These are phyloP conservation scores for Alosa alosa DNA, from an alignment of 2,113 vertebrate species.

Conservation along the genomic window DNA sequence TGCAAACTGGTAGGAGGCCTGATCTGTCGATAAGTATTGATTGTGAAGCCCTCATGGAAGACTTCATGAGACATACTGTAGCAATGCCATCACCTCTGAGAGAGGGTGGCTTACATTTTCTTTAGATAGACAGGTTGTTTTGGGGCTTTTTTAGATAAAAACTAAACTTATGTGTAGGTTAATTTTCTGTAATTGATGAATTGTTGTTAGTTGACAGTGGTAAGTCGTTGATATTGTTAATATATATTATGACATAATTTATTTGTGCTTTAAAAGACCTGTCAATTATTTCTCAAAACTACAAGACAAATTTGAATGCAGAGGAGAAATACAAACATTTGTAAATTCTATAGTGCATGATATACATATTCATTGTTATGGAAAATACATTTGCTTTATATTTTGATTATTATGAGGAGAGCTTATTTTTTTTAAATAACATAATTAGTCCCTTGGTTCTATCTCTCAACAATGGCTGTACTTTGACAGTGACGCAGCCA, in stretches of 20 bases:
- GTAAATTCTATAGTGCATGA: neutral
- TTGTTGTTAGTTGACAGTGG: neutral
- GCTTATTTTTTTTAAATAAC: neutral
- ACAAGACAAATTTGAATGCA: neutral
- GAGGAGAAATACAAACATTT: neutral
- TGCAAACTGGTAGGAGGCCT: neutral
- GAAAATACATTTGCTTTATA: neutral
- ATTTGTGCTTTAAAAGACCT: neutral
- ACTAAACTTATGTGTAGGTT: neutral
- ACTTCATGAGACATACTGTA: neutral
- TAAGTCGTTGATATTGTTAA: neutral
- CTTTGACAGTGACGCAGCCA: neutral
- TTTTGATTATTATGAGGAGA: neutral
- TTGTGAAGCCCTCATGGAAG: neutral
- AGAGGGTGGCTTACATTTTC: neutral
- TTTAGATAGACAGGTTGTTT: neutral
- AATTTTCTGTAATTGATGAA: neutral
- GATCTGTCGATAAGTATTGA: neutral
- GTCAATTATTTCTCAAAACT: neutral
- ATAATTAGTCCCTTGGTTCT: neutral
- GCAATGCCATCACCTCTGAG: neutral
- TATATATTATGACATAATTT: too few species aligned
- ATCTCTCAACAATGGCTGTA: neutral
- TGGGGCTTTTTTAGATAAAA: neutral
- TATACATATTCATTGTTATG: neutral